Evolutionary conservation across 2,888 invertebrate genomes (phyloP).

Genomic region (Osmoderma eremita): DNA sequence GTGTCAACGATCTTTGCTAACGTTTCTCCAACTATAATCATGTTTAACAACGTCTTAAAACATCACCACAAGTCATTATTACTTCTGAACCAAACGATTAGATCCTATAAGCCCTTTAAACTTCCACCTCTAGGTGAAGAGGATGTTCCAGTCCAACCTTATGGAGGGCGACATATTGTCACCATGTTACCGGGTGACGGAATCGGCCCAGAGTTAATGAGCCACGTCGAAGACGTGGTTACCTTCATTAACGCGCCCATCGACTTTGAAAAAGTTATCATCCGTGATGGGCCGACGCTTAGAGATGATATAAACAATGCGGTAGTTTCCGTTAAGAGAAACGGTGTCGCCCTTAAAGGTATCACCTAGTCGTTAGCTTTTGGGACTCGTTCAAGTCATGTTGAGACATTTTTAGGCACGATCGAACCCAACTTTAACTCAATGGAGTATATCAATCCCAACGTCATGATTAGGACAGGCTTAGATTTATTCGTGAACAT

Average conservation of each 20-base stretch:
- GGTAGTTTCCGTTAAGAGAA: constrained; percentile 56
- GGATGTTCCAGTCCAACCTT: constrained; percentile 42
- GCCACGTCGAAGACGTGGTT: constrained; percentile 55
- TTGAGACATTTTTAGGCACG: constrained; percentile 19
- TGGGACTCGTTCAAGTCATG: neutral
- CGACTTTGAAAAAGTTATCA: constrained; percentile 56
- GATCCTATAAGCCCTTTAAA: neutral
- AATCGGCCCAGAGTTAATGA: constrained; percentile 58
- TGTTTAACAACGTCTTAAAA: no score
- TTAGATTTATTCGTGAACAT: constrained; percentile 70
- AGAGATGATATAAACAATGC: constrained; percentile 50
- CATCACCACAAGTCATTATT: no score
- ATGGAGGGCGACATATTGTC: constrained; percentile 50
- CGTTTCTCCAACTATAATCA: no score
- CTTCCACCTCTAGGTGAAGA: constrained; percentile 30
- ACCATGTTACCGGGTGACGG: constrained; percentile 53
- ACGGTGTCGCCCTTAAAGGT: constrained; percentile 56
- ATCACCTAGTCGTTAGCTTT: neutral
- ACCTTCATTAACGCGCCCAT: constrained; percentile 55
- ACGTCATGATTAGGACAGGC: constrained; percentile 66
- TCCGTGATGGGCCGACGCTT: constrained; percentile 45
- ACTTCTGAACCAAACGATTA: neutral
- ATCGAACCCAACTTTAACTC: constrained; percentile 37
- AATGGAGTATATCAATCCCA: constrained; percentile 56
- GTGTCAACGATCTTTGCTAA: no score